A percentile compares a stretch with the other conserved stretches of the same genome.
These are phyloP conservation scores for Doryteuthis pealeii DNA, from an alignment of 1,140 invertebrate genomes.

Conservation along the genomic window DNA sequence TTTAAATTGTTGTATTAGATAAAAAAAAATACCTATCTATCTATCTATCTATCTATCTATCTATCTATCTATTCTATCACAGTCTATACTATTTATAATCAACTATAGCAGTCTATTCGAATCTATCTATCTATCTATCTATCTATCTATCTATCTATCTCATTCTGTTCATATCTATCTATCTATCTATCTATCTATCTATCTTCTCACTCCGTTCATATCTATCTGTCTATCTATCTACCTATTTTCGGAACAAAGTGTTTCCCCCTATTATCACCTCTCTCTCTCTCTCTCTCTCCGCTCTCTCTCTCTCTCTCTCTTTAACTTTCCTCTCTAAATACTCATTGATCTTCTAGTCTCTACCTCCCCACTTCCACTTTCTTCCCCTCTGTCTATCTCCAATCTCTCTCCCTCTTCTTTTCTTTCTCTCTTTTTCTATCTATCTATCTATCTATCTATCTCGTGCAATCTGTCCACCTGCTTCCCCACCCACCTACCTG, in stretches of 20 bases:
- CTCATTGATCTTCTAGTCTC: neutral
- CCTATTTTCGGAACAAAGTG: neutral
- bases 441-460: too few relatives aligned
- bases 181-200: neutral
- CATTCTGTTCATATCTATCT: too few relatives aligned
- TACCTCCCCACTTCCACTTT: conserved; percentile 7
- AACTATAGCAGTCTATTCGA: neutral
- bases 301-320: too few relatives aligned
- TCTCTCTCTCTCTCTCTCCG: neutral
- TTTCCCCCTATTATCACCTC: neutral
- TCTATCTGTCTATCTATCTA: too few relatives aligned
- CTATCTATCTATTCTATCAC: too few relatives aligned
- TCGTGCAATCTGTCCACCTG: neutral
- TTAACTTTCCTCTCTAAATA: too few relatives aligned
- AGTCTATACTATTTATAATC: neutral
- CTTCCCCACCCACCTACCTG: conserved; percentile 2
- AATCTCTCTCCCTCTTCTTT: conserved; percentile 9
- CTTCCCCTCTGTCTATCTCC: too few relatives aligned
- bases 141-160: too few relatives aligned
- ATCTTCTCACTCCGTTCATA: neutral
- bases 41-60: neutral
- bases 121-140: neutral
- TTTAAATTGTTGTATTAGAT: too few relatives aligned
- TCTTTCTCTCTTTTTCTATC: conserved; percentile 10
- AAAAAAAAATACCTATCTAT: neutral